phyloP scores from a whole-genome alignment of 2,113 vertebrate genomes.

The Aldabrachelys gigantea region DNA sequence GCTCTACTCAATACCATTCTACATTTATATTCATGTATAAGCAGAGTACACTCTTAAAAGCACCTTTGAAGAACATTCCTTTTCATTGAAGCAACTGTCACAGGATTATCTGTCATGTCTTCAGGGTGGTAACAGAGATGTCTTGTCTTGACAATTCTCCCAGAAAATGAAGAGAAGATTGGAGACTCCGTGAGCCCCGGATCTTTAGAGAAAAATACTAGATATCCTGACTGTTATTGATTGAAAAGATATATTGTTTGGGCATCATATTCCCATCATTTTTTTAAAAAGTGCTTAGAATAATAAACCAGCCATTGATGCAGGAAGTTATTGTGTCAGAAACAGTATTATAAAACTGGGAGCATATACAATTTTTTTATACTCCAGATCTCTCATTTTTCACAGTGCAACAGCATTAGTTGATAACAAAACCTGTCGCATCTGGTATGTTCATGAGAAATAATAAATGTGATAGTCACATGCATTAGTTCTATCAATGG shows the following conservation, averaged over 20 bases:
- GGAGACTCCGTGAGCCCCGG: background rate
- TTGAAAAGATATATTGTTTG: background rate
- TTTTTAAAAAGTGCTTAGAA: background rate
- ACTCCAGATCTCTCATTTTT: background rate
- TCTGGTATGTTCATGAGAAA: background rate
- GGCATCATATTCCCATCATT: background rate
- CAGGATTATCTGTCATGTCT: background rate
- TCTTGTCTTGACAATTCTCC: background rate
- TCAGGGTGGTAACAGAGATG: background rate
- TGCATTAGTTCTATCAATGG: background rate
- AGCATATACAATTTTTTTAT: background rate
- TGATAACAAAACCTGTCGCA: background rate
- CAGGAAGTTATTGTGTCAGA: background rate
- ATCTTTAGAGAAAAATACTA: background rate
- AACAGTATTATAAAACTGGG: background rate
- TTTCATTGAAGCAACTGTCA: constrained; percentile 1
- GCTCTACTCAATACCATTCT: background rate
- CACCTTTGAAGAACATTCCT: background rate
- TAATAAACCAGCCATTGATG: background rate
- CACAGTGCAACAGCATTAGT: background rate
- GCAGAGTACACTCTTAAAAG: background rate
- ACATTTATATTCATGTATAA: background rate
- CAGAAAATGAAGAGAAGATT: background rate
- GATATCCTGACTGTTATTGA: background rate
- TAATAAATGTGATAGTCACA: background rate